These are phyloP conservation scores for Centropristis striata DNA, from an alignment of 2,113 vertebrate genomes.

Conservation along the genomic window DNA sequence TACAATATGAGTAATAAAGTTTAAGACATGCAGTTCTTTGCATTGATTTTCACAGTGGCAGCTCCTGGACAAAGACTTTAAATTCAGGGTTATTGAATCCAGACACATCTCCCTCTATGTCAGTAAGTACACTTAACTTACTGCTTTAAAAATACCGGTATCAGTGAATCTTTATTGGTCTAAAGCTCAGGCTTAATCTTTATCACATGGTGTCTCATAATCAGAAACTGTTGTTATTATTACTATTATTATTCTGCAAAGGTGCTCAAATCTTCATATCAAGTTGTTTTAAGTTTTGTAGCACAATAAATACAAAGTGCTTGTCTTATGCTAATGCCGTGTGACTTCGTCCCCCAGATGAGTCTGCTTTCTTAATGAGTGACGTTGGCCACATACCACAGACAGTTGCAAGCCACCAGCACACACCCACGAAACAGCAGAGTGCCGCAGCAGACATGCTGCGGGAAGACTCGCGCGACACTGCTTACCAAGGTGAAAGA, in stretches of 20 bases:
- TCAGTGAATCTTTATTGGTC: neutral
- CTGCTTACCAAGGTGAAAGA: constrained; percentile 86
- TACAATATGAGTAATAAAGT: constrained; percentile 6
- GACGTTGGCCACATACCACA: constrained; percentile 92
- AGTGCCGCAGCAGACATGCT: constrained; percentile 87
- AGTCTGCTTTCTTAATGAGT: constrained; percentile 86
- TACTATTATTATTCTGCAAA: neutral
- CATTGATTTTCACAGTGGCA: constrained; percentile 88
- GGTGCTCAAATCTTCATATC: constrained; percentile 1
- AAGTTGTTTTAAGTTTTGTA: constrained; percentile 12
- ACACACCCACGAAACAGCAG: neutral
- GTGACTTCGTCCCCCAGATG: constrained; percentile 83
- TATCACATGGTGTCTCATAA: neutral
- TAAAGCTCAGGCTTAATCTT: constrained; percentile 7
- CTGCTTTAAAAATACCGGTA: neutral
- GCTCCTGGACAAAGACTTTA: constrained; percentile 76
- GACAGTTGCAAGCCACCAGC: constrained; percentile 86
- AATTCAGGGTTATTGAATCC: constrained; percentile 90
- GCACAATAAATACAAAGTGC: neutral
- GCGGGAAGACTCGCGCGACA: constrained; percentile 90
- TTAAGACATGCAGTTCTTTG: constrained; percentile 9
- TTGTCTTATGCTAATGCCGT: neutral
- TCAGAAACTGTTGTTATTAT: neutral
- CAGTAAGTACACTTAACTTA: constrained; percentile 85
- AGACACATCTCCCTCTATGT: constrained; percentile 91